Evolutionary conservation across 2,888 invertebrate genomes (phyloP).

Genomic region (Catocala nupta): DNA sequence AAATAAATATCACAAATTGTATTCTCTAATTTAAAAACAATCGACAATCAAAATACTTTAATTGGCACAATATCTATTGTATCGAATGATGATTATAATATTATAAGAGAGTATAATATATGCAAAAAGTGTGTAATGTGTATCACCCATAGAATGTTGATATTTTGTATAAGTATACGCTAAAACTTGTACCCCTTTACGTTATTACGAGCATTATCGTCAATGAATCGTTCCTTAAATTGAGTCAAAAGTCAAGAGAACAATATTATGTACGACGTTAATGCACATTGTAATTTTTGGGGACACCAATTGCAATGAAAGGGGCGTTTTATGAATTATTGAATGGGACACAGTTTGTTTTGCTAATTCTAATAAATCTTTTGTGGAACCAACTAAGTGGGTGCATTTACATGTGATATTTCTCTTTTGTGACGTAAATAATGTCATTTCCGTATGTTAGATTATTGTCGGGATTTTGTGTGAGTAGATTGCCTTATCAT

Average conservation of each 20-base stretch:
- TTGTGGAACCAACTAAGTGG: slow-evolving; percentile 22
- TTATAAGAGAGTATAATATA: too few relatives aligned
- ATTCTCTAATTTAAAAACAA: too few relatives aligned
- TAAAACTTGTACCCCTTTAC: too few relatives aligned
- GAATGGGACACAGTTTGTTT: slow-evolving; percentile 18
- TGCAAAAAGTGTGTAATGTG: too few relatives aligned
- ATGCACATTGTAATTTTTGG: slow-evolving; percentile 21
- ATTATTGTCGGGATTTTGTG: background rate
- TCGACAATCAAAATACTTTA: too few relatives aligned
- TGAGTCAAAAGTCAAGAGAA: slow-evolving; percentile 16
- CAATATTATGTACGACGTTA: slow-evolving; percentile 13
- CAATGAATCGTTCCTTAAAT: slow-evolving; percentile 4
- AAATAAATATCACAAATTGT: too few relatives aligned
- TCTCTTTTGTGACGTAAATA: slow-evolving; percentile 2
- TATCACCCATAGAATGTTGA: too few relatives aligned
- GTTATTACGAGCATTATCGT: too few relatives aligned
- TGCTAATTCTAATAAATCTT: slow-evolving; percentile 35
- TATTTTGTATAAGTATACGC: too few relatives aligned
- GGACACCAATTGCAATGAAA: slow-evolving; percentile 8
- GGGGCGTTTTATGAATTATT: slow-evolving; percentile 21
- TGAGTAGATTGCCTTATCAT: too few relatives aligned
- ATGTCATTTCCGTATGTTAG: slow-evolving; percentile 4
- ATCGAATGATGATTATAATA: too few relatives aligned
- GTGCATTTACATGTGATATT: slow-evolving; percentile 10
- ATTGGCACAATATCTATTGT: too few relatives aligned